Base-by-base conservation (phyloP, 2,797 vertebrate species). In the Coreius guichenoti region DNA sequence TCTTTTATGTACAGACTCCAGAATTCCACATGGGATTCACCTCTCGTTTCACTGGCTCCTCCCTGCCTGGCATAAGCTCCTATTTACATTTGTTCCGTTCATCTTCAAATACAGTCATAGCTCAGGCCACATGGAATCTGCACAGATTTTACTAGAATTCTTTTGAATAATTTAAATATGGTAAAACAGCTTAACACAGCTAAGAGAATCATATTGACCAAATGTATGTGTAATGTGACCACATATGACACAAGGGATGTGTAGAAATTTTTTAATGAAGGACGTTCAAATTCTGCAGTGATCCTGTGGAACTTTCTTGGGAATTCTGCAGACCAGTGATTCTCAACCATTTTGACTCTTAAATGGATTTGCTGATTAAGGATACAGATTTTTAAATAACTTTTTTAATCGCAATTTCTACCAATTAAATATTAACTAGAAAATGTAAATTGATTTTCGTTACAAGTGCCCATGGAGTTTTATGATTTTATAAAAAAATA, bases 11-110 rank as follows among this genome's bases (percentile, higher is more conserved):
- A 6, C n/a, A 26, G 14, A 26, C 31, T 58, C 33, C 51, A 68
- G 26, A 61, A 74, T 67, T 75, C 69, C 77, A 58, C 69, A 73
- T 61, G 12, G 21, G 26, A 21, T 80, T 70, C 61, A 80, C 33
- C 54, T 45, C 47, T 14, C 17, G 9, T 39, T 73, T 80, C 43
- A 26, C 21, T 33, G 29, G 29, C 49, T 73, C 61, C 58, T 58
- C 39, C 29, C 14, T 74, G 45, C 47, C 49, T 81, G 70, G 49
- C 43, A 58, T 26, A 49, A 43, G 26, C 9, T 47, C 4, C 2
- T 19, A 29, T 74, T 49, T 65, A 43, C 14, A 51, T 45, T 75
- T 82, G 21, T 43, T 63, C 17, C 0, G 8, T 79, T 79, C 56
- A 61, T n/a, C 54, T 39, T 39, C 33, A 33, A 74, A 74, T 33